phyloP scores from a whole-genome alignment of 2,888 invertebrate genomes.

The Kryphioiulus occultus region DNA sequence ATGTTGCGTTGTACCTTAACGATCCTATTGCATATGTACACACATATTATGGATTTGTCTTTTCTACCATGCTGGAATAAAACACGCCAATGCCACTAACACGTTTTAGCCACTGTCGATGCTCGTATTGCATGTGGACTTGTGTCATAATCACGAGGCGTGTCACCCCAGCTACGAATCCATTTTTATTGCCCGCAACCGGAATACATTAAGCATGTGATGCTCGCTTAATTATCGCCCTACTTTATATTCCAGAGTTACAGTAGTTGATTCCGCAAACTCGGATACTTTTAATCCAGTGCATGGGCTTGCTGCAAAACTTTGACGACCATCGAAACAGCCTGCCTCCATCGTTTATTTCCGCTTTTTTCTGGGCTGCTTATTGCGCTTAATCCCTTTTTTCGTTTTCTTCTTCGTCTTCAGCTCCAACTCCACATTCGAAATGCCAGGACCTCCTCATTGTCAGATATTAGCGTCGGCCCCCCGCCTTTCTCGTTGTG shows the following conservation, averaged over 20 bases:
- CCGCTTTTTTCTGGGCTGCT: neutral
- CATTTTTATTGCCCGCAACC: neutral
- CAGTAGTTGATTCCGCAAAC: neutral
- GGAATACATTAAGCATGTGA: neutral
- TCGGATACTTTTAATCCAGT: neutral
- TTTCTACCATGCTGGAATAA: too few species aligned
- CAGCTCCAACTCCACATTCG: neutral
- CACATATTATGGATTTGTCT: too few species aligned
- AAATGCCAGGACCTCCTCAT: neutral
- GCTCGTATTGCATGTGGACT: neutral
- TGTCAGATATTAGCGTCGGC: conserved; percentile 3
- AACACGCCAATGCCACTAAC: too few species aligned
- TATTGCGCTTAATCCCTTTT: neutral
- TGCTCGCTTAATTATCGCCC: neutral
- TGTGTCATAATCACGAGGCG: neutral
- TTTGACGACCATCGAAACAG: neutral
- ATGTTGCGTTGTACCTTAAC: too few species aligned
- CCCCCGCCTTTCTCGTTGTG: neutral
- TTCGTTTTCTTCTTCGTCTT: neutral
- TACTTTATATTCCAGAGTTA: neutral
- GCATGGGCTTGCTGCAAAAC: neutral
- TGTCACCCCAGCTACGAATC: neutral
- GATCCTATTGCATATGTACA: too few species aligned
- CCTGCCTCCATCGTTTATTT: neutral
- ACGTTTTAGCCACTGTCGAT: neutral